These are phyloP conservation scores for Globodera ellingtonae DNA, from an alignment of 1,140 invertebrate genomes.

Conservation along the genomic window DNA sequence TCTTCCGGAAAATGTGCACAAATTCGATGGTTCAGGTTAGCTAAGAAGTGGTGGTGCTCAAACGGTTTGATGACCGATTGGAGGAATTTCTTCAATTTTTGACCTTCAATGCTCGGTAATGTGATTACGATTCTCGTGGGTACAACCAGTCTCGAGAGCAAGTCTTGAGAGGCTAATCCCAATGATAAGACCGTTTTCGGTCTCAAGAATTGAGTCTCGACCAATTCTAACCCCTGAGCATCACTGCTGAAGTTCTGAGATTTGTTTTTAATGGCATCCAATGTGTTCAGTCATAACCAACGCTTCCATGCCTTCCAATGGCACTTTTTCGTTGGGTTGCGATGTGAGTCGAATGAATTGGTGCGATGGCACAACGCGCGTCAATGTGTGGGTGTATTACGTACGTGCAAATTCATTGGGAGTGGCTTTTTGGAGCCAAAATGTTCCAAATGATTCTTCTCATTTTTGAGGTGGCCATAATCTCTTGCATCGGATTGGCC, in stretches of 20 bases:
- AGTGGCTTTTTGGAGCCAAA: slow-evolving; percentile 24
- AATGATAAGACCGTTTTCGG: no score
- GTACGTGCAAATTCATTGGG: not conserved
- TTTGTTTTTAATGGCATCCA: not conserved
- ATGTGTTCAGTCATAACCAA: not conserved
- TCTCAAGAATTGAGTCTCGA: no score
- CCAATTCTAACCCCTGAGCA: no score
- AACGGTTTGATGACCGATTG: no score
- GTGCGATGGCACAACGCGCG: slow-evolving; percentile 25
- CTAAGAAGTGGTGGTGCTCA: not conserved
- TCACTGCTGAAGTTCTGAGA: no score
- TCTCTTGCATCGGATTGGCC: slow-evolving; percentile 35
- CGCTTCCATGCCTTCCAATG: slow-evolving; percentile 21
- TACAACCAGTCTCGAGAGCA: no score
- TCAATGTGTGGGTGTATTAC: slow-evolving; percentile 46
- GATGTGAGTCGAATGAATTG: slow-evolving; percentile 26
- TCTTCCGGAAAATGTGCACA: slow-evolving; percentile 23
- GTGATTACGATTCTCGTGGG: no score
- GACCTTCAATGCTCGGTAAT: no score
- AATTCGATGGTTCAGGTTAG: slow-evolving; percentile 25
- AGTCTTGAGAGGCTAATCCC: no score
- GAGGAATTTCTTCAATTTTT: no score
- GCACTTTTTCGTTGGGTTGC: slow-evolving; percentile 38
- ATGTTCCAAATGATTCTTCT: not conserved
- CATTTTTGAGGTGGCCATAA: slow-evolving; percentile 13